Evolutionary conservation across 2,888 invertebrate species (phyloP).

Genomic region (Dryobota labecula): DNA sequence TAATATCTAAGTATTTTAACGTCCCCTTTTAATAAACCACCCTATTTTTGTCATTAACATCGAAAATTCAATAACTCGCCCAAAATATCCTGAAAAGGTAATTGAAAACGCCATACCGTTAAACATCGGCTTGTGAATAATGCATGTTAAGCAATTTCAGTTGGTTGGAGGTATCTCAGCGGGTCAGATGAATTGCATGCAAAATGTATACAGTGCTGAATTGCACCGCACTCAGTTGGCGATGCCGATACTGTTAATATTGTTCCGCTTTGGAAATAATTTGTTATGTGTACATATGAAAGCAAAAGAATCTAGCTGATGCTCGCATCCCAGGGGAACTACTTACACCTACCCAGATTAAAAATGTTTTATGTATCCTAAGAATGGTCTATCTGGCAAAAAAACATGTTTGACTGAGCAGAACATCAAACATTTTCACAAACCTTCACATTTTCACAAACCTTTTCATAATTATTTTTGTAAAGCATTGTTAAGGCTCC

Average conservation of each 20-base stretch:
- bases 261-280: constrained; percentile 6
- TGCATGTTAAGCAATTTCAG: constrained; percentile 67
- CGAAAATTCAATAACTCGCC: constrained; percentile 35
- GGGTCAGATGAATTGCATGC: constrained; percentile 59
- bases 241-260: constrained; percentile 25
- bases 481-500: too few relatives aligned
- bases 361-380: too few relatives aligned
- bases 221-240: constrained; percentile 20
- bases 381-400: too few relatives aligned
- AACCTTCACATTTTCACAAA: too few relatives aligned
- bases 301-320: too few relatives aligned
- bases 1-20: not conserved
- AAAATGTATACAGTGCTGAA: constrained; percentile 48
- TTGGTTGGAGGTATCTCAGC: constrained; percentile 43
- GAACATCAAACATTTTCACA: too few relatives aligned
- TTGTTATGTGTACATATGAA: not conserved
- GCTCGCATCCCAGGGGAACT: too few relatives aligned
- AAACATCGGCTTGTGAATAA: constrained; percentile 61
- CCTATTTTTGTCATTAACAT: not conserved
- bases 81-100: constrained; percentile 32
- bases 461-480: too few relatives aligned
- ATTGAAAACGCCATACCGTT: constrained; percentile 53
- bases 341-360: too few relatives aligned
- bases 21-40: constrained; percentile 8
- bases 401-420: too few relatives aligned